A percentile compares a stretch with the other conserved stretches of the same genome.
phyloP scores from a whole-genome alignment of 2,888 invertebrate species.

The Aplocera efformata region DNA sequence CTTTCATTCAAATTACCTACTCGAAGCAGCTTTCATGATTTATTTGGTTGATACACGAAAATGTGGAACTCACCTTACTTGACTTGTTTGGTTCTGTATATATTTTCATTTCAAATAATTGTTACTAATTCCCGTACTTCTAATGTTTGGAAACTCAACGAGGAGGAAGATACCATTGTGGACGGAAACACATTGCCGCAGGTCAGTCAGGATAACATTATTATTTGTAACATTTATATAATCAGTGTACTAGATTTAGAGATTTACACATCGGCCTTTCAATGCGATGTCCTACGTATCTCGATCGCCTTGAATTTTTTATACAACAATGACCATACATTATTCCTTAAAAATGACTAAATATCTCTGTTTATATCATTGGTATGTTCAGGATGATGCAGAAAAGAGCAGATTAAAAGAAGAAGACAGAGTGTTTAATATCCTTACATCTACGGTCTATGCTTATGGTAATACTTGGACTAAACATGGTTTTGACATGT shows the following conservation, averaged over 20 bases:
- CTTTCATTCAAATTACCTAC: constrained; percentile 35
- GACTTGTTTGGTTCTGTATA: constrained; percentile 84
- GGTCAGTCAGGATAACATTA: constrained; percentile 55
- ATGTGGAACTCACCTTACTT: constrained; percentile 81
- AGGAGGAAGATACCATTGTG: constrained; percentile 87
- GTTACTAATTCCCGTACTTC: constrained; percentile 90
- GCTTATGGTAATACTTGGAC: constrained; percentile 83
- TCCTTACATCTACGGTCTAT: constrained; percentile 86
- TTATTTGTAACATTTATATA: constrained; percentile 54
- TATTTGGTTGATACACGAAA: constrained; percentile 53
- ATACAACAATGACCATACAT: constrained; percentile 10
- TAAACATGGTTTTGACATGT: constrained; percentile 83
- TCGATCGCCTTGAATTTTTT: constrained; percentile 43
- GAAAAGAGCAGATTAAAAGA: constrained; percentile 67
- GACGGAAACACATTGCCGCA: constrained; percentile 81
- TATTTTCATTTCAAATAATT: constrained; percentile 86
- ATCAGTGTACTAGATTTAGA: constrained; percentile 46
- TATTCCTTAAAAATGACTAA: not conserved
- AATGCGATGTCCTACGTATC: constrained; percentile 33
- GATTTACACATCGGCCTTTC: constrained; percentile 36
- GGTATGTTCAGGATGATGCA: constrained; percentile 59
- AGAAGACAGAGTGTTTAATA: constrained; percentile 87
- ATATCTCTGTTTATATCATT: constrained; percentile 2
- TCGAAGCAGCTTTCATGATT: constrained; percentile 54
- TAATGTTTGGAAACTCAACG: constrained; percentile 90